phyloP scores from a whole-genome alignment of 2,888 invertebrate species.

The Monoplex corrugatus region DNA sequence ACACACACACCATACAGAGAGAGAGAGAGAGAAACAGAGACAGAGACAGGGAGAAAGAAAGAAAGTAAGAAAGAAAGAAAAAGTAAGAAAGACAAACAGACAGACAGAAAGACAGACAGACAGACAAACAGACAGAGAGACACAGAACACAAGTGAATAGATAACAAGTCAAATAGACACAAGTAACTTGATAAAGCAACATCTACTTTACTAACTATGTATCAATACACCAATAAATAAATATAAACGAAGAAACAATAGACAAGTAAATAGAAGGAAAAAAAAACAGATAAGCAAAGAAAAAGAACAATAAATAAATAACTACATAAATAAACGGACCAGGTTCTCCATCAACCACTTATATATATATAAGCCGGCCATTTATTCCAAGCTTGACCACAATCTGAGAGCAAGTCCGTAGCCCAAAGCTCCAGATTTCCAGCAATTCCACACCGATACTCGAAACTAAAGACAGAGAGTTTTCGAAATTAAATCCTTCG shows the following conservation, averaged over 20 bases:
- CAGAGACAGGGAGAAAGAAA: too few relatives aligned
- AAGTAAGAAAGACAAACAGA: background rate
- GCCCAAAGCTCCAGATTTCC: background rate
- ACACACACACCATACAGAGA: background rate
- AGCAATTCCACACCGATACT: background rate
- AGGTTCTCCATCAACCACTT: background rate
- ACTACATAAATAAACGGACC: background rate
- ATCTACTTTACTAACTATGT: background rate
- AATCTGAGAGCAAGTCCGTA: background rate
- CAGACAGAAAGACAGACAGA: background rate
- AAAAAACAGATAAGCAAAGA: background rate
- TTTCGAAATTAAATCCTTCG: constrained; percentile 41
- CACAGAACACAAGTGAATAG: background rate
- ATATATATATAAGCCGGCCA: background rate
- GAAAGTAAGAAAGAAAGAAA: background rate
- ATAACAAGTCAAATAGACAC: background rate
- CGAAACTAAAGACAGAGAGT: constrained; percentile 26
- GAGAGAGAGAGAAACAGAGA: too few relatives aligned
- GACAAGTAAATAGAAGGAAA: background rate
- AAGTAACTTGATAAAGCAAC: background rate
- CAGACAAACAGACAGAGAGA: background rate
- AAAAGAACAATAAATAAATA: background rate
- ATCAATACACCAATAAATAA: background rate
- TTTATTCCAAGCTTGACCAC: background rate
- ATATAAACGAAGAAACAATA: background rate